Conservation (phyloP, 2,888 invertebrate genomes). For the Sphinx pinastri region DNA sequence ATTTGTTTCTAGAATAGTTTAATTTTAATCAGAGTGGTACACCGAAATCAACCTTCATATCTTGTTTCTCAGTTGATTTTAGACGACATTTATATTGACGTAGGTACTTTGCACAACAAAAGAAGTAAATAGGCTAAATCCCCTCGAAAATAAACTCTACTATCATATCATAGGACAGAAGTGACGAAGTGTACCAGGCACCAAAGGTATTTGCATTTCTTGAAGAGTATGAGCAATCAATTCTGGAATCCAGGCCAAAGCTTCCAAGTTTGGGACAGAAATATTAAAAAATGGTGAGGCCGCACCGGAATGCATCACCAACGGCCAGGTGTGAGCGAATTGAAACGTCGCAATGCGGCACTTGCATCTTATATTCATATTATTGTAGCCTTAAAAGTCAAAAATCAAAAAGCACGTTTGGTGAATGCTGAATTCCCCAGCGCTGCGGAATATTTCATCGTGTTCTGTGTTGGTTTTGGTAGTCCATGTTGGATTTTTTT, state of each 20-base stretch:
- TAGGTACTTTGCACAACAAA: too few species aligned
- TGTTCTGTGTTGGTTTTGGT: background rate
- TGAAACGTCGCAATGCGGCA: slow-evolving; percentile 81
- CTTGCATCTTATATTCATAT: slow-evolving; percentile 75
- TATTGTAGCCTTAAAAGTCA: slow-evolving; percentile 53
- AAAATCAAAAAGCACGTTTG: slow-evolving; percentile 30
- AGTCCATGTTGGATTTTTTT: too few species aligned
- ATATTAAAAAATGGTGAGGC: slow-evolving; percentile 19
- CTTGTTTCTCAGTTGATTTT: too few species aligned
- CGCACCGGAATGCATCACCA: slow-evolving; percentile 55
- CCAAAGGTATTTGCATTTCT: background rate
- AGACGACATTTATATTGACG: too few species aligned
- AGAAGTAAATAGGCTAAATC: too few species aligned
- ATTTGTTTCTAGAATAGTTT: too few species aligned
- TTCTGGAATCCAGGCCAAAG: background rate
- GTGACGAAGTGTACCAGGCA: too few species aligned
- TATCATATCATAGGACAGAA: too few species aligned
- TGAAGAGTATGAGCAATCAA: background rate
- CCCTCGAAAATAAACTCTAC: too few species aligned
- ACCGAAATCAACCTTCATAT: too few species aligned
- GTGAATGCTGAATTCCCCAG: slow-evolving; percentile 10
- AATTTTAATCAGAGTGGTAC: too few species aligned
- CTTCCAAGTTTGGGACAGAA: background rate
- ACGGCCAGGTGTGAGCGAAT: slow-evolving; percentile 77
- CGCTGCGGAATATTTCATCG: background rate